phyloP scores from a whole-genome alignment of 2,113 vertebrate species.

The Syngnathus scovelli region DNA sequence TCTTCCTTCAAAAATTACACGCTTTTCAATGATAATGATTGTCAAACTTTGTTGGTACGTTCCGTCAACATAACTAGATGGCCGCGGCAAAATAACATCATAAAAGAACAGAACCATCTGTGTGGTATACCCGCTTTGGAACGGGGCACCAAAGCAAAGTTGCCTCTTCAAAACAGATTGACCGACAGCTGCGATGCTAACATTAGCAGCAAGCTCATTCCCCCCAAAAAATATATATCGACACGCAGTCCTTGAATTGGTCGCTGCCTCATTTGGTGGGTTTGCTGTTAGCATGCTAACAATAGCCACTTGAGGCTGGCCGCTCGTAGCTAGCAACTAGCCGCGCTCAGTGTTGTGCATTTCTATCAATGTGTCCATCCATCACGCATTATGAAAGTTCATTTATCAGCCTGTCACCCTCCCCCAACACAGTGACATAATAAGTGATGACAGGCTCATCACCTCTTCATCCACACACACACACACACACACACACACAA shows the following conservation, averaged over 20 bases:
- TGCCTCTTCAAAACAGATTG: too few species aligned
- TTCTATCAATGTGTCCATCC: not conserved
- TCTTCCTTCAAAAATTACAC: not conserved
- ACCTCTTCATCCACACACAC: slow-evolving; percentile 31
- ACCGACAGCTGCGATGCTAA: not conserved
- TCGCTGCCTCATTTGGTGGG: not conserved
- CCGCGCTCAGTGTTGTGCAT: not conserved
- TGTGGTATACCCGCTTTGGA: too few species aligned
- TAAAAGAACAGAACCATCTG: too few species aligned
- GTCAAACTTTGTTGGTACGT: not conserved
- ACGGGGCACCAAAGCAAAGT: too few species aligned
- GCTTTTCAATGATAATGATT: not conserved
- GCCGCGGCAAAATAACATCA: too few species aligned
- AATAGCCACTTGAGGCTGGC: not conserved
- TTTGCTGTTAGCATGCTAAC: not conserved
- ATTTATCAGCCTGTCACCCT: not conserved
- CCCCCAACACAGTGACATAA: slow-evolving; percentile 44
- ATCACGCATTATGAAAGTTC: slow-evolving; percentile 2
- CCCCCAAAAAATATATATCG: not conserved
- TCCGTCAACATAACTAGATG: not conserved
- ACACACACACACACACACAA: slow-evolving; percentile 27
- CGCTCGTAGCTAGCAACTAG: not conserved
- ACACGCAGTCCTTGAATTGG: not conserved
- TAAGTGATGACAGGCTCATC: slow-evolving; percentile 49
- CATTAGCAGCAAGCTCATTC: not conserved